Evolutionary conservation across 2,113 vertebrate species (phyloP).

Genomic region (Bagarius yarrelli): DNA sequence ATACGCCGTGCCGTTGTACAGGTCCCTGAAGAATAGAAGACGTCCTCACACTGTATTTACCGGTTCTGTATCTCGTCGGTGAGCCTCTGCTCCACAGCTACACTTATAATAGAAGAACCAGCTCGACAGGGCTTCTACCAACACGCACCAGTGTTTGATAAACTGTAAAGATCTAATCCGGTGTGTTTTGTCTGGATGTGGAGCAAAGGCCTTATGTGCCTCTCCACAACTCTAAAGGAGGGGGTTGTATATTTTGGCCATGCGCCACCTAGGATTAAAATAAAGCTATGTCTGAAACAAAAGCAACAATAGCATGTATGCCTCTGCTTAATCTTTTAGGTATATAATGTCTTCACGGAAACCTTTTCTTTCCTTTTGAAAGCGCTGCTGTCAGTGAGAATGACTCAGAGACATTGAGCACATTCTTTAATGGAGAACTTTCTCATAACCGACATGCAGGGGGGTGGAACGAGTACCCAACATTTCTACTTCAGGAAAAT

Average conservation of each 20-base stretch:
- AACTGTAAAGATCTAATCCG: conserved; percentile 31
- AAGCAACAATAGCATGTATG: conserved; percentile 15
- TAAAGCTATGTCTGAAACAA: conserved; percentile 50
- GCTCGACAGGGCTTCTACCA: conserved; percentile 8
- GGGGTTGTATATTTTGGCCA: conserved; percentile 48
- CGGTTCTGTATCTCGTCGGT: conserved; percentile 34
- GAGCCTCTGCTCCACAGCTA: conserved; percentile 32
- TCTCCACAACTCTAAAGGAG: conserved; percentile 43
- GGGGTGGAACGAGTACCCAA: no score
- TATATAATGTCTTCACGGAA: conserved; percentile 3
- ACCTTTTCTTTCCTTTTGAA: neutral
- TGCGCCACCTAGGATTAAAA: conserved; percentile 54
- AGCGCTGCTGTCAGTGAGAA: neutral
- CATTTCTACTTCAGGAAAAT: no score
- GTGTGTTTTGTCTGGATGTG: conserved; percentile 35
- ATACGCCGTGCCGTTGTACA: conserved; percentile 24
- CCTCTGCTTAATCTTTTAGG: neutral
- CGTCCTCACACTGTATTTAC: conserved; percentile 47
- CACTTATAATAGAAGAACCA: conserved; percentile 26
- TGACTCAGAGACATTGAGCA: neutral
- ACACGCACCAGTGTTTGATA: conserved; percentile 25
- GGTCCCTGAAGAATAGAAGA: conserved; percentile 44
- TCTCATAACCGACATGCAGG: neutral
- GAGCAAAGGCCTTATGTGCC: conserved; percentile 36
- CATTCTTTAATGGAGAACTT: neutral